Evolutionary conservation across 2,888 invertebrate species (phyloP), one percentile per base, ranked within the genome.

Genomic region (Patella depressa): DNA sequence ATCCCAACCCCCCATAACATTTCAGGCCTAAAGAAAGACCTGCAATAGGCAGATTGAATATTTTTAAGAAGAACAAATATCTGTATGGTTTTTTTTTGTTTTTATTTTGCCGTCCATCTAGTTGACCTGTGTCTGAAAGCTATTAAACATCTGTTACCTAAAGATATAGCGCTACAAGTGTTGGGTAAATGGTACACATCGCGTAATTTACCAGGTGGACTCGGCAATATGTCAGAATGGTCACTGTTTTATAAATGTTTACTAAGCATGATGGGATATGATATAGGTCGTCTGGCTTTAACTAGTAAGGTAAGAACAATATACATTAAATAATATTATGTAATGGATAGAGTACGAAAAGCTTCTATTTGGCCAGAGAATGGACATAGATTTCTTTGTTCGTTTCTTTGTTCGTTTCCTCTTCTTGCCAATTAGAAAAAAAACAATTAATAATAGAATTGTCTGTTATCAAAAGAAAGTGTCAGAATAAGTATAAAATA

Each of bases 131-230:
- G 96, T 88, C 92, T 96, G 73, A 92, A 93, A 78, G 95, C 95
- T 0, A 90, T 98, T 70, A 94, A 94, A 77, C 94, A 95, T 82
- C 94, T 96, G 72, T 91, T 98, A 77, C 96, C 95, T 34, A 94
- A 94, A 82, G 96, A 97, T 85, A 92, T 95, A 72, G 95, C 95
- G 14, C 94, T 96, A 91, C 95, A 95, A 78, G 92, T 96, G 9
- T 92, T 96, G 77, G 94, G 95, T 73, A 94, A 95, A 88, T 98
- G 98, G 98, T 98, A 97, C 90, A 95, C 96, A 0, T 94, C 95
- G 0, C 93, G 97, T 80, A 97, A 98, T 93, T 95, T 96, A 0
- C 96, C 97, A 0, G 97, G 97, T 14, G 86, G 87, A 29, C 74
- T 87, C 9, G 89, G 87, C 70, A 88, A 84, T 80, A 87, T 88